Percentiles rank a stretch among this genome's conserved stretches.
Evolutionary conservation across 2,888 invertebrate genomes (phyloP).

Genomic region (Lasioglossum villosulum): DNA sequence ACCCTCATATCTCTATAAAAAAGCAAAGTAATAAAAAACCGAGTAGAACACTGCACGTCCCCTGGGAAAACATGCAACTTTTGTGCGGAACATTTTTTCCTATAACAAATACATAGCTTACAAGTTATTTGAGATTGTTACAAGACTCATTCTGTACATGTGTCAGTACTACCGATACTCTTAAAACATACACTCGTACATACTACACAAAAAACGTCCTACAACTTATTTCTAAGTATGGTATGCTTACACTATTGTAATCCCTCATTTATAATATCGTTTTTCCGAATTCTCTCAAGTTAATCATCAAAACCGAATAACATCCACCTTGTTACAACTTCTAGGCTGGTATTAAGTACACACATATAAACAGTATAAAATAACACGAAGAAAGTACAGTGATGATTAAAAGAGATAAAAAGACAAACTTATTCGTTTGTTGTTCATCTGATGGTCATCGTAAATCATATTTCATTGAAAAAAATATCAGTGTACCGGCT

Average conservation of each 20-base stretch:
- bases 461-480: neutral
- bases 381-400: slow-evolving; percentile 31
- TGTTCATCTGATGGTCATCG: neutral
- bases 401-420: slow-evolving; percentile 9
- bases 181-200: slow-evolving; percentile 23
- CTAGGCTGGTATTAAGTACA: slow-evolving; percentile 30
- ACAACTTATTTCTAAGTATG: slow-evolving; percentile 33
- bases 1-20: no score
- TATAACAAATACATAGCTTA: no score
- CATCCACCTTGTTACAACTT: slow-evolving; percentile 72
- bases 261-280: slow-evolving; percentile 9
- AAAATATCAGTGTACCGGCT: slow-evolving; percentile 11
- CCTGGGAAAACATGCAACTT: no score
- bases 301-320: slow-evolving; percentile 73
- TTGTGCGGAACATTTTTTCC: no score
- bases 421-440: neutral
- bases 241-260: slow-evolving; percentile 19
- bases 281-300: slow-evolving; percentile 23
- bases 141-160: neutral
- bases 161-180: neutral
- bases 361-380: slow-evolving; percentile 17
- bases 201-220: slow-evolving; percentile 38
- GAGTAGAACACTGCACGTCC: no score
- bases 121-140: no score
- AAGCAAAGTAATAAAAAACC: no score